Base-by-base conservation (phyloP, 2,113 vertebrate genomes). In the Poecilia latipinna region DNA sequence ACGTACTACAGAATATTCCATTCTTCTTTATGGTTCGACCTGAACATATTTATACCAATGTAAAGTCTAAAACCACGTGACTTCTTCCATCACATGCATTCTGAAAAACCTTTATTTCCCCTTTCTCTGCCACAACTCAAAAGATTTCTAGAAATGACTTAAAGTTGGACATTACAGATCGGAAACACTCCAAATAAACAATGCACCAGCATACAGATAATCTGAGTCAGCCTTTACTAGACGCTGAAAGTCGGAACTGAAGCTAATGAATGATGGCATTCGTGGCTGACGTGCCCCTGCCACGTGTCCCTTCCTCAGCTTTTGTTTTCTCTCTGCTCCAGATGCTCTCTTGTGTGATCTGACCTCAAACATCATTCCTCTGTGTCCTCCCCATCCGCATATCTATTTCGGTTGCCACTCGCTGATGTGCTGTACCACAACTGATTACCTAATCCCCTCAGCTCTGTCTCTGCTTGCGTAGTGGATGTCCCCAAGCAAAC, bases 391-490 rank as follows among this genome's bases (percentile, higher is more conserved):
- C 57, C 84, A 69, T 80, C 69, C 69, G 39, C 64, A 26, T 22
- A 74, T 89, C 88, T 91, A 90, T 91, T 92, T 86, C 86, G 80
- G 89, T 83, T 70, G 75, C 73, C 69, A 69, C 68, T 70, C 26
- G 63, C 62, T 51, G 76, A 88, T 83, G 82, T 64, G 26, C 33
- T 39, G 68, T 75, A 88, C 88, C 80, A 79, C 75, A 54, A n/a
- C 77, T 65, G 86, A 90, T 92, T 85, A 93, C 79, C 72, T 90
- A 91, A 93, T 80, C 82, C 87, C 77, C 39, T 64, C 66, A 69
- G 71, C 77, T 73, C 82, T 70, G 3, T 3, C 85, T 75, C 33
- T 61, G 61, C 66, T 57, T 35, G 61, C 6, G 7, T 12, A 60
- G 51, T 67, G 22, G 48, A 39, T 57, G 74, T n/a, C 68, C 39